Conservation (phyloP, 2,113 vertebrate genomes). For the Neolamprologus toae region DNA sequence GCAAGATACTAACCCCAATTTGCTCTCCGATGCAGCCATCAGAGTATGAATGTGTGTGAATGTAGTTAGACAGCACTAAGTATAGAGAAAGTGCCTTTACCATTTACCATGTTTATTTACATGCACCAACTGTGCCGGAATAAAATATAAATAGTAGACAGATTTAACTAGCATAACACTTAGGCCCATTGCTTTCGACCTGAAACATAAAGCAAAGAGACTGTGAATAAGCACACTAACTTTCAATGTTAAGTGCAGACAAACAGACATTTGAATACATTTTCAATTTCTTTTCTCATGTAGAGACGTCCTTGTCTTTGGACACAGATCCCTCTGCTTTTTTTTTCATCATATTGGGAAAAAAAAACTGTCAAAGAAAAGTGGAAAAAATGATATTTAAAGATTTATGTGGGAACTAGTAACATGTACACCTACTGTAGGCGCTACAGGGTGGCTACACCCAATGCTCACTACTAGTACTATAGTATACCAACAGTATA, state of each 20-base stretch:
- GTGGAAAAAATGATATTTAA: neutral
- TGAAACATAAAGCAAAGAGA: neutral
- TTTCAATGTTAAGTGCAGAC: neutral
- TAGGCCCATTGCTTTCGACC: neutral
- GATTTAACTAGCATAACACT: neutral
- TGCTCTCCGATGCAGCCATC: neutral
- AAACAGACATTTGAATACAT: neutral
- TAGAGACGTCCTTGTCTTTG: neutral
- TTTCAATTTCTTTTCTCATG: neutral
- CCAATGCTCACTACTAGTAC: neutral
- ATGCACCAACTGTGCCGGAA: neutral
- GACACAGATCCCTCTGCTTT: neutral
- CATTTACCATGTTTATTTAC: neutral
- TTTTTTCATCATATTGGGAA: neutral
- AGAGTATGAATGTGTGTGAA: neutral
- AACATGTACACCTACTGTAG: neutral
- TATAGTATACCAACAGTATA: neutral
- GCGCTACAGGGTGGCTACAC: neutral
- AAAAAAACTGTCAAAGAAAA: neutral
- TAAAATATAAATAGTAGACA: neutral
- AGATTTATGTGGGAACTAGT: neutral
- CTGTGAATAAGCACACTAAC: neutral
- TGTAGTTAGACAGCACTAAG: neutral
- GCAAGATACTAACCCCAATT: neutral
- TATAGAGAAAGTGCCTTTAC: neutral